Evolutionary conservation across 2,888 invertebrate genomes (phyloP).

Genomic region (Drosophila robusta): DNA sequence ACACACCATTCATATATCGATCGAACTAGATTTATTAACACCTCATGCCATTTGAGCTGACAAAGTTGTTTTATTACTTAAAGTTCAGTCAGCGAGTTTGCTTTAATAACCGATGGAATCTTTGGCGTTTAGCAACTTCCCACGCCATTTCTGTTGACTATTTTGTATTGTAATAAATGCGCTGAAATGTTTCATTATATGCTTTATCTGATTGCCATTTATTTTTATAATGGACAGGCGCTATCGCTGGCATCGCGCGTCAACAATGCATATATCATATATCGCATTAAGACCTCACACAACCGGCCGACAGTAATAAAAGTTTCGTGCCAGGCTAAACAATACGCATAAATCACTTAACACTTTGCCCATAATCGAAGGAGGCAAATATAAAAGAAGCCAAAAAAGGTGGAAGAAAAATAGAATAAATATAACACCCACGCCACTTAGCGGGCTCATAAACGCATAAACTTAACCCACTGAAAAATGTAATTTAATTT

Average conservation of each 20-base stretch:
- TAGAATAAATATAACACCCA: constrained; percentile 12
- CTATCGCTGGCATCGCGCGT: constrained; percentile 29
- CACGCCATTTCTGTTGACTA: constrained; percentile 24
- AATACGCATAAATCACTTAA: constrained; percentile 68
- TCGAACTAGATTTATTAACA: neutral
- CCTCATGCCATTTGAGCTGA: neutral
- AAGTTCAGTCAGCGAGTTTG: neutral
- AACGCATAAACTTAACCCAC: constrained; percentile 3
- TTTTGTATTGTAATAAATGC: constrained; percentile 33
- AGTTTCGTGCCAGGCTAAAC: constrained; percentile 52
- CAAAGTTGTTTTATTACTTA: neutral
- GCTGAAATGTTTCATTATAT: constrained; percentile 32
- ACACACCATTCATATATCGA: neutral
- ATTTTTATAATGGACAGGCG: constrained; percentile 27
- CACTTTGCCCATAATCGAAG: constrained; percentile 53
- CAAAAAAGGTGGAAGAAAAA: neutral
- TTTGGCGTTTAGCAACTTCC: constrained; percentile 22
- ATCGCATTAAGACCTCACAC: constrained; percentile 22
- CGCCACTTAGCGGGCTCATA: constrained; percentile 6
- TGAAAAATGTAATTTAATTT: constrained; percentile 14
- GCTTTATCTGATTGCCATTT: constrained; percentile 54
- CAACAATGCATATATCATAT: constrained; percentile 43
- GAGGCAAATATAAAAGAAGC: neutral
- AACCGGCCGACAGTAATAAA: constrained; percentile 26
- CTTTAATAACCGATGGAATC: constrained; percentile 1